Base-by-base conservation (phyloP, 2,113 vertebrate species). In the Neolamprologus ventralis region DNA sequence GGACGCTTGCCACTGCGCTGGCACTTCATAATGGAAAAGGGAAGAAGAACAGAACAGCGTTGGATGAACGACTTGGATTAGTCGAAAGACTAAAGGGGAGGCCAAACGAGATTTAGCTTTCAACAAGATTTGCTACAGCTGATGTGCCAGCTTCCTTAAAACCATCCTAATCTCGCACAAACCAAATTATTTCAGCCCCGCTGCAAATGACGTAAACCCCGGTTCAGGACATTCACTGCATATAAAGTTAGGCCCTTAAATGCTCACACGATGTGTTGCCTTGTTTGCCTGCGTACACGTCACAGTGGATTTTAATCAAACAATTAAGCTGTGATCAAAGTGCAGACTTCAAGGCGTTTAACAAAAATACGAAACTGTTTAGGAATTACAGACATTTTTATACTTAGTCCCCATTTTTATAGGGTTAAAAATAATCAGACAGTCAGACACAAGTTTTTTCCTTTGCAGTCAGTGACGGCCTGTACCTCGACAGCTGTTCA, bases 61-160 rank as follows among this genome's bases (percentile, higher is more conserved):
- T 65, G 33, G 78, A 82, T 37, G 37, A 85, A 80, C 51, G 21
- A 90, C 78, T 84, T 83, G 85, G 90, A 94, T 92, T 86, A 88
- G 68, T 89, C 47, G 54, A 85, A 26, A 87, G 51, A 90, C 57
- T 58, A 58, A 49, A 58, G 60, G 47, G 85, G 47, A 47, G 40
- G 88, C 93, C 90, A 94, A 85, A 73, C 80, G 65, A 92, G 89
- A 90, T 94, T 93, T 87, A 85, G 51, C 80, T 88, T 91, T 91
- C 89, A 91, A 93, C 81, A 81, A 89, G 49, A 93, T 92, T 85
- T 91, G 35, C 87, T 57, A 26, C 60, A 53, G 31, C 9, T 80
- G 45, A 83, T 51, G 65, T 2, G 60, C 85, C 87, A 87, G 75
- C 42, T 83, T 93, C 68, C 81, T 92, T 89, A 88, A 94, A 93